Evolutionary conservation across 2,888 invertebrate species (phyloP), one percentile per base, ranked within the genome.

Genomic region (Drosophila lacicola): DNA sequence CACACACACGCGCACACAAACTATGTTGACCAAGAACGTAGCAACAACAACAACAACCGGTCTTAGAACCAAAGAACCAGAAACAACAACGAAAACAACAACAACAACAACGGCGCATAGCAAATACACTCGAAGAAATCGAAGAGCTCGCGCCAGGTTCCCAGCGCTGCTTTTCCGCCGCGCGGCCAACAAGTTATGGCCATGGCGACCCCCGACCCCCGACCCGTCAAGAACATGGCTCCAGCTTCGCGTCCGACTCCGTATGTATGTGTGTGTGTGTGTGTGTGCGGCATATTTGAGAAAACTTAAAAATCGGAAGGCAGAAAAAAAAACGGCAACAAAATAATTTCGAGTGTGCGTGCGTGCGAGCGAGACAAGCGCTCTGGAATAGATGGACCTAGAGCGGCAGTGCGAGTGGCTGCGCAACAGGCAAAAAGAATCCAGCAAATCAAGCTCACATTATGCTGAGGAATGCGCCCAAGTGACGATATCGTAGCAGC

Each of bases 381-480:
- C 47, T 69, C 47, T 62, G 53, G 61, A 49, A 70, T 63, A 70
- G 50, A 45, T 50, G 72, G 58, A 14, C 36, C 46, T 47, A 54
- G 56, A 53, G 60, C 34, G 55, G 25, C 42, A 63, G 64, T 54
- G 67, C 41, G 61, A 64, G 65, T 9, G 49, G 61, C 47, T 45
- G 47, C 46, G 55, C 58, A 75, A 78, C 63, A 81, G 75, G 73
- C 73, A 81, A 87, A 86, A 88, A 90, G 88, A 89, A 90, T 90
- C 87, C 90, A 90, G 90, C 90, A 90, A 91, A 90, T 90, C 90
- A 90, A 91, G 91, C 90, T 89, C 89, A 90, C 85, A 91, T 91
- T 90, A 89, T 90, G 89, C 87, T 87, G 73, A 88, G 91, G 90
- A 90, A 90, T 90, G 91, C 89, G 89, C 91, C 91, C 90, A 90